These are phyloP conservation scores for Sesamia nonagrioides DNA, from an alignment of 1,140 invertebrate species.

Conservation along the genomic window DNA sequence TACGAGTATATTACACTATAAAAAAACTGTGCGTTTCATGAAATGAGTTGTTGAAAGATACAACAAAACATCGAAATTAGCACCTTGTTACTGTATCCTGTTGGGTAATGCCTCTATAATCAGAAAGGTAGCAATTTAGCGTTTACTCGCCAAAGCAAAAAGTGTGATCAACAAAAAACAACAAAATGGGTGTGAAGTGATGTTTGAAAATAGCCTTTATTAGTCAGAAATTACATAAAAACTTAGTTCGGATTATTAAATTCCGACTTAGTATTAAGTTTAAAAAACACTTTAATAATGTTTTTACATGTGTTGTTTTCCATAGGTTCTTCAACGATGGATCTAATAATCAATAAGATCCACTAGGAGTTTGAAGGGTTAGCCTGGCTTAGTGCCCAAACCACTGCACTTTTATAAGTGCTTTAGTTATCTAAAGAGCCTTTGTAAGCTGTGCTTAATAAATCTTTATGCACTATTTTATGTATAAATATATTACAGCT, in stretches of 20 bases:
- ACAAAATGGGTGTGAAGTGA: constrained; percentile 21
- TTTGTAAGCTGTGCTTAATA: no score
- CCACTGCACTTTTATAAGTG: no score
- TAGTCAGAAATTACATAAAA: not conserved
- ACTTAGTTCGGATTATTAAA: not conserved
- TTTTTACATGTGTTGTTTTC: no score
- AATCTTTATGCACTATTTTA: no score
- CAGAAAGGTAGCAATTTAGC: constrained; percentile 63
- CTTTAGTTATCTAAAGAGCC: no score
- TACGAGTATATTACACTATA: constrained; percentile 4
- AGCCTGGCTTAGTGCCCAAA: no score
- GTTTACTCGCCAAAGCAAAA: constrained; percentile 58
- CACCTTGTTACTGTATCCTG: constrained; percentile 60
- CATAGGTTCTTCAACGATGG: no score
- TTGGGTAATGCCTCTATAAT: constrained; percentile 50
- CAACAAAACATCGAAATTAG: constrained; percentile 55
- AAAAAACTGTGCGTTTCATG: not conserved
- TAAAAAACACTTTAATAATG: no score
- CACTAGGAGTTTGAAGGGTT: no score
- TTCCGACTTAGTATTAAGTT: not conserved
- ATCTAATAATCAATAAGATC: no score
- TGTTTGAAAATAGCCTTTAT: constrained; percentile 30
- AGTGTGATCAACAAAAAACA: constrained; percentile 40
- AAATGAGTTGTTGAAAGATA: constrained; percentile 25
- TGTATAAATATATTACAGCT: no score